Conservation (phyloP, 2,113 vertebrate species). For the Hemibagrus wyckioides region DNA sequence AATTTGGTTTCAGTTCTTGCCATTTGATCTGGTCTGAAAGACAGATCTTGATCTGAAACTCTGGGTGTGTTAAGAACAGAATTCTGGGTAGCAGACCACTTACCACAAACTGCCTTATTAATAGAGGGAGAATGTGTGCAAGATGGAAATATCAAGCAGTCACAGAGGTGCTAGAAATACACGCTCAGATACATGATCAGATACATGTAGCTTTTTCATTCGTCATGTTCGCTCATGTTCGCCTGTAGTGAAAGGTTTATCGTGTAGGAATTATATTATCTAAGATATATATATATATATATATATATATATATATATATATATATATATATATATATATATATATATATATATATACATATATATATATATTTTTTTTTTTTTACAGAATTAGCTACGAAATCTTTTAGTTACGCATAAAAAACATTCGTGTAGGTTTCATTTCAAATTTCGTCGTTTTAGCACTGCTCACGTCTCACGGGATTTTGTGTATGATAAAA, state of each 20-base stretch:
- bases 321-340: no score
- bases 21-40: not conserved
- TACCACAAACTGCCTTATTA: not conserved
- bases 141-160: not conserved
- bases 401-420: not conserved
- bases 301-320: no score
- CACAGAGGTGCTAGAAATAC: not conserved
- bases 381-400: not conserved
- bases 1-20: not conserved
- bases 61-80: not conserved
- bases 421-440: not conserved
- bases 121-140: not conserved
- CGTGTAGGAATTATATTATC: not conserved
- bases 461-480: no score
- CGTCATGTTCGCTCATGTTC: no score
- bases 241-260: not conserved
- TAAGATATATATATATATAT: no score
- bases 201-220: not conserved
- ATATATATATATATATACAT: no score
- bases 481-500: not conserved
- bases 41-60: constrained; percentile 24
- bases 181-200: not conserved
- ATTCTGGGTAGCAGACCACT: not conserved
- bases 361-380: no score
- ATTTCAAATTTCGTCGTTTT: not conserved